These are phyloP conservation scores for Andricus curvator DNA, from an alignment of 2,888 invertebrate species.

Conservation along the genomic window DNA sequence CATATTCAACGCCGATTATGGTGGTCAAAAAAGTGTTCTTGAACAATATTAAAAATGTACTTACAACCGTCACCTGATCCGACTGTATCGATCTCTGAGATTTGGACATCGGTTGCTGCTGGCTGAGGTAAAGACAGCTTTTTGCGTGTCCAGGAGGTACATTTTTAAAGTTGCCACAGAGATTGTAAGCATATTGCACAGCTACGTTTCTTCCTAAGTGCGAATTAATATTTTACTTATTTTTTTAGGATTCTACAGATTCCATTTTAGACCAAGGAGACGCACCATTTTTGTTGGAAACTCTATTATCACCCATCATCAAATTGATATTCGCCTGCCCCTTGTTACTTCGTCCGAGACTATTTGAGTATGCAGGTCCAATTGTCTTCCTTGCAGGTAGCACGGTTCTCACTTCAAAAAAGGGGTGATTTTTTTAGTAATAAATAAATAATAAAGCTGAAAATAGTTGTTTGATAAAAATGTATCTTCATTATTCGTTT, in stretches of 20 bases:
- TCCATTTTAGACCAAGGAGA: background rate
- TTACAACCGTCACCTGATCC: conserved; percentile 70
- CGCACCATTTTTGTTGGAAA: conserved; percentile 49
- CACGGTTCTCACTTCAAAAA: conserved; percentile 50
- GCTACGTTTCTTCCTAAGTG: conserved; percentile 56
- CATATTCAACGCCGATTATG: background rate
- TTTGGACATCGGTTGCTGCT: conserved; percentile 65
- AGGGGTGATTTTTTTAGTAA: background rate
- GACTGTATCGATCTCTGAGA: conserved; percentile 72
- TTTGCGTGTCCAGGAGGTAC: conserved; percentile 66
- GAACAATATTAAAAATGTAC: conserved; percentile 42
- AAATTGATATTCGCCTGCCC: conserved; percentile 48
- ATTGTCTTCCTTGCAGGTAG: conserved; percentile 55
- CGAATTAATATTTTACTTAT: conserved; percentile 4
- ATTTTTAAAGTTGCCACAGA: conserved; percentile 65
- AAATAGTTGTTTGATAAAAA: too few species aligned
- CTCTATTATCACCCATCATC: conserved; percentile 48
- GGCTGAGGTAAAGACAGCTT: conserved; percentile 70
- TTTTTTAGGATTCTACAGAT: background rate
- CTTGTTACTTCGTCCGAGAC: conserved; percentile 52
- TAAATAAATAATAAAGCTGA: too few species aligned
- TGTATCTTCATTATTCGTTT: too few species aligned
- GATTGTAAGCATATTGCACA: conserved; percentile 68
- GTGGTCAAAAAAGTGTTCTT: background rate
- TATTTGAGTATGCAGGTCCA: conserved; percentile 53